Evolutionary conservation across 2,113 vertebrate species (phyloP).

Genomic region (Prochilodus magdalenae): DNA sequence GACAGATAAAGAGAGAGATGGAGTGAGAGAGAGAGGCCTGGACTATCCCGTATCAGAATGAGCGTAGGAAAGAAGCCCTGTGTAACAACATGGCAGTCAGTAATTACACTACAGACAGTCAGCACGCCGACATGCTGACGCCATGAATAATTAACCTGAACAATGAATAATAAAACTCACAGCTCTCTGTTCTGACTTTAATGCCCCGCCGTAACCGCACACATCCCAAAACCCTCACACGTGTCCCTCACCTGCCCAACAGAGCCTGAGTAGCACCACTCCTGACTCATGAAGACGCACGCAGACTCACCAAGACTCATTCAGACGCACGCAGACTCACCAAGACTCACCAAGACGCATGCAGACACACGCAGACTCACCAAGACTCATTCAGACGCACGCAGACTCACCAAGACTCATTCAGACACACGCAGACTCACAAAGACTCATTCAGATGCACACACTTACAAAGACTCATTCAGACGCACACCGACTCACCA

Average conservation of each 20-base stretch:
- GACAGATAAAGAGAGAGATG: slow-evolving; percentile 5
- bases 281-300: too few relatives aligned
- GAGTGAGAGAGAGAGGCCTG: neutral
- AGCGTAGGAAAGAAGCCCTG: slow-evolving; percentile 26
- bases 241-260: slow-evolving; percentile 6
- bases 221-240: slow-evolving; percentile 33
- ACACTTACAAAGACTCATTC: too few relatives aligned
- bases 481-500: too few relatives aligned
- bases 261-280: slow-evolving; percentile 32
- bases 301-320: too few relatives aligned
- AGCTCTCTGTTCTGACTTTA: slow-evolving; percentile 43
- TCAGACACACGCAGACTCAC: too few relatives aligned
- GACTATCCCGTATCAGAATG: slow-evolving; percentile 33
- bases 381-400: too few relatives aligned
- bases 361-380: too few relatives aligned
- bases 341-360: too few relatives aligned
- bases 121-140: slow-evolving; percentile 39
- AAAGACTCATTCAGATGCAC: too few relatives aligned
- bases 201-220: slow-evolving; percentile 22
- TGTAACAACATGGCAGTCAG: slow-evolving; percentile 44
- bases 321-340: too few relatives aligned
- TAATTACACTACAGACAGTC: slow-evolving; percentile 57
- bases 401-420: too few relatives aligned
- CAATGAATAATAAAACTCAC: slow-evolving; percentile 56
- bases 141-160: slow-evolving; percentile 56